Conservation (phyloP, 2,888 invertebrate species). For the Mythimna loreyi region DNA sequence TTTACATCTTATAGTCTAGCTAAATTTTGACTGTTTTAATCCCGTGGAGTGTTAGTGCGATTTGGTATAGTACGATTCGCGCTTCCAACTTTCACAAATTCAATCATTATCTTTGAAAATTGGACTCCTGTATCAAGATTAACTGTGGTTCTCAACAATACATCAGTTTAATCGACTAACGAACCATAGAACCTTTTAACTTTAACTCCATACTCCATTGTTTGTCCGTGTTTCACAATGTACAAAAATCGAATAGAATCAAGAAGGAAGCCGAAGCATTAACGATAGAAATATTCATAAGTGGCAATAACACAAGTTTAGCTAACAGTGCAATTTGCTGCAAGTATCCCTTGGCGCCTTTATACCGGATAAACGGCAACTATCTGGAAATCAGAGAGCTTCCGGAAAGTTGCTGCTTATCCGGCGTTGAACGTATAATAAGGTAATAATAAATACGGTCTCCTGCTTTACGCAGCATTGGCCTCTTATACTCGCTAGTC, state of each 20-base stretch:
- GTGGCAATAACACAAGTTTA: not conserved
- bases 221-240: slow-evolving; percentile 21
- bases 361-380: not conserved
- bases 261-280: slow-evolving; percentile 7
- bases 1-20: too few relatives aligned
- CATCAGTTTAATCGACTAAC: slow-evolving; percentile 27
- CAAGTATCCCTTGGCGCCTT: not conserved
- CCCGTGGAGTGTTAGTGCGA: not conserved
- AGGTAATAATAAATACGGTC: too few relatives aligned
- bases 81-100: not conserved
- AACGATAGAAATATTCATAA: not conserved
- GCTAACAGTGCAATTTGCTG: not conserved
- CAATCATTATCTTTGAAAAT: not conserved
- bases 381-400: too few relatives aligned
- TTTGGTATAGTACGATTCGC: not conserved
- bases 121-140: slow-evolving; percentile 13
- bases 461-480: too few relatives aligned
- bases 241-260: slow-evolving; percentile 18
- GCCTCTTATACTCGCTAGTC: too few relatives aligned
- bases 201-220: not conserved
- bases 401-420: too few relatives aligned
- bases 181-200: slow-evolving; percentile 33
- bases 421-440: too few relatives aligned
- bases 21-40: too few relatives aligned
- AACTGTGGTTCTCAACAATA: slow-evolving; percentile 25